A percentile compares a stretch with the other conserved stretches of the same genome.
These are phyloP conservation scores for Glaucopsyche alexis DNA, from an alignment of 2,888 invertebrate genomes.

Conservation along the genomic window DNA sequence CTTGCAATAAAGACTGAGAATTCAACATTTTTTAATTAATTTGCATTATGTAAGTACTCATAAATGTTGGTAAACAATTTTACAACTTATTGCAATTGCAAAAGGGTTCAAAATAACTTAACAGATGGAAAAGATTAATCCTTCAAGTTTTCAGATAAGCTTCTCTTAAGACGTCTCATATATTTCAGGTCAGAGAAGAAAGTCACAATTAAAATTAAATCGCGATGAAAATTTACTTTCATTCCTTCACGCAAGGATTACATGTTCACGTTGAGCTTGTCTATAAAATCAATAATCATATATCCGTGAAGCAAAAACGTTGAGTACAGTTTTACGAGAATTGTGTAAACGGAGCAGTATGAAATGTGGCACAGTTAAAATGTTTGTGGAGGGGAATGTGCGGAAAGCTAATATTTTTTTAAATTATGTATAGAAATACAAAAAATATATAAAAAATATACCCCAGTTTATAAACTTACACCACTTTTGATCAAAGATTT, in stretches of 20 bases:
- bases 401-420: too few species aligned
- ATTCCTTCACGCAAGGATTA: not conserved
- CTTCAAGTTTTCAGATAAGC: not conserved
- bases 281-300: too few species aligned
- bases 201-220: slow-evolving; percentile 7
- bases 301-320: too few species aligned
- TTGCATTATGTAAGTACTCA: not conserved
- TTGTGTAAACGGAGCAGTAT: too few species aligned
- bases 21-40: not conserved
- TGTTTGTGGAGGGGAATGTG: too few species aligned
- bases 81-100: not conserved
- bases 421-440: too few species aligned
- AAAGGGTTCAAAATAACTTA: not conserved
- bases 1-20: not conserved
- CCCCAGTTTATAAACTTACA: too few species aligned
- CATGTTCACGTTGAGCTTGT: too few species aligned
- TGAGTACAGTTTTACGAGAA: too few species aligned
- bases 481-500: too few species aligned
- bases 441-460: too few species aligned
- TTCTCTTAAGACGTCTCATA: not conserved
- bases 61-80: not conserved
- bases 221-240: not conserved
- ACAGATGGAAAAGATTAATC: not conserved
- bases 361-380: too few species aligned
- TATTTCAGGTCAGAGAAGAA: slow-evolving; percentile 23